phyloP scores from a whole-genome alignment of 1,140 invertebrate genomes.

The Caerostris darwini region DNA sequence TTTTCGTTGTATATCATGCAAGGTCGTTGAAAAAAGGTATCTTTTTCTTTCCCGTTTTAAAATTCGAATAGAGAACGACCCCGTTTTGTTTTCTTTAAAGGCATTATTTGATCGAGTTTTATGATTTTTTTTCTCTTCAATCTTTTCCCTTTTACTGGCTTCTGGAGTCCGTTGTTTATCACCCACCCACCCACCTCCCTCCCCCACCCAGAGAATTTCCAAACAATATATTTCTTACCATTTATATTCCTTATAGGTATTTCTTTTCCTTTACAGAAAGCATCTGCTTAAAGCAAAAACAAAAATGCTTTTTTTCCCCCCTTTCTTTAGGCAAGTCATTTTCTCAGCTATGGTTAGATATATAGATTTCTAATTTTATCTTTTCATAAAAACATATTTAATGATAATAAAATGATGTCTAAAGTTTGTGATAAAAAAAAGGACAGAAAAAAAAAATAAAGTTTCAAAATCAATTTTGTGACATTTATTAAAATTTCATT shows the following conservation, averaged over 20 bases:
- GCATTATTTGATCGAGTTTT: constrained; percentile 77
- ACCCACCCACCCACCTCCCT: neutral
- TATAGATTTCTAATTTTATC: no score
- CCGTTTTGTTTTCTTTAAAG: constrained; percentile 58
- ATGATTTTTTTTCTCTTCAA: constrained; percentile 66
- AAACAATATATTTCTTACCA: constrained; percentile 78
- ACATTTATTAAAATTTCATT: no score
- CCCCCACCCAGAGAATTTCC: constrained; percentile 62
- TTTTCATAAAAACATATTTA: no score
- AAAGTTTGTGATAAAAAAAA: no score
- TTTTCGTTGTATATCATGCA: no score
- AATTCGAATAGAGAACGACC: constrained; percentile 74
- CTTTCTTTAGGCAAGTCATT: neutral
- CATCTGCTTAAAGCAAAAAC: constrained; percentile 55
- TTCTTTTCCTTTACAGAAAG: constrained; percentile 59
- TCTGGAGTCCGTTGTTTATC: constrained; percentile 71
- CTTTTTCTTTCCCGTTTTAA: constrained; percentile 60
- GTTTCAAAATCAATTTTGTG: no score
- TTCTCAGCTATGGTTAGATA: neutral
- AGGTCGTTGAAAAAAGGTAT: constrained; percentile 40
- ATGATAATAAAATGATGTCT: no score
- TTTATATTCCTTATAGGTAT: constrained; percentile 76
- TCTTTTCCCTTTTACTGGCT: constrained; percentile 33
- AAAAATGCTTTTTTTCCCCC: neutral
- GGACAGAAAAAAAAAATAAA: no score